These are phyloP conservation scores for Epinephelus fuscoguttatus DNA, from an alignment of 2,113 vertebrate species.

Conservation along the genomic window DNA sequence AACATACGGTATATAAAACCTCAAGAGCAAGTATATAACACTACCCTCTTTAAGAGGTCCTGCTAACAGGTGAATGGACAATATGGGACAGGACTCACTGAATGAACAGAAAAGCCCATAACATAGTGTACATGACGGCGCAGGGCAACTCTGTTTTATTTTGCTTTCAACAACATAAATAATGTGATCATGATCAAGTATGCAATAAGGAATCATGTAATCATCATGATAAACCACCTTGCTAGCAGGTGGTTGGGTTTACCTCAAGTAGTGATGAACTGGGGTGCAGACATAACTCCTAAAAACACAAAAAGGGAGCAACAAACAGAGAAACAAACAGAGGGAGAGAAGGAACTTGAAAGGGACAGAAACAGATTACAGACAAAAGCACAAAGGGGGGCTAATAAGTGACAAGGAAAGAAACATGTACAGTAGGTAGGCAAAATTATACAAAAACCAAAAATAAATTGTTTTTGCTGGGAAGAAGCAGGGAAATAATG, in stretches of 20 bases:
- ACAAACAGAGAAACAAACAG: slow-evolving; percentile 78
- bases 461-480: slow-evolving; percentile 27
- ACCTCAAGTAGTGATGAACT: slow-evolving; percentile 86
- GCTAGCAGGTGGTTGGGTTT: slow-evolving; percentile 66
- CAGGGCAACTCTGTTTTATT: slow-evolving; percentile 8
- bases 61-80: slow-evolving; percentile 23
- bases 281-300: slow-evolving; percentile 88
- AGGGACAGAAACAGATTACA: slow-evolving; percentile 57
- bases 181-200: slow-evolving; percentile 38
- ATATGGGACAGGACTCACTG: slow-evolving; percentile 15
- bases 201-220: slow-evolving; percentile 26
- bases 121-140: slow-evolving; percentile 21
- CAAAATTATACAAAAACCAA: slow-evolving; percentile 45
- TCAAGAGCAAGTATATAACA: background rate
- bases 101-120: slow-evolving; percentile 20
- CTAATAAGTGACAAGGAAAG: slow-evolving; percentile 36
- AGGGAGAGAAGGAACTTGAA: slow-evolving; percentile 59
- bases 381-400: slow-evolving; percentile 52
- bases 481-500: slow-evolving; percentile 12
- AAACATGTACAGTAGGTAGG: slow-evolving; percentile 33
- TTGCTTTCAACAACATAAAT: slow-evolving; percentile 20
- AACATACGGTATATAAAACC: background rate
- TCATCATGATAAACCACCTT: slow-evolving; percentile 44
- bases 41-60: background rate
- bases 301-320: slow-evolving; percentile 82